Conservation (phyloP, 2,888 invertebrate species). For the Polietes domitor region DNA sequence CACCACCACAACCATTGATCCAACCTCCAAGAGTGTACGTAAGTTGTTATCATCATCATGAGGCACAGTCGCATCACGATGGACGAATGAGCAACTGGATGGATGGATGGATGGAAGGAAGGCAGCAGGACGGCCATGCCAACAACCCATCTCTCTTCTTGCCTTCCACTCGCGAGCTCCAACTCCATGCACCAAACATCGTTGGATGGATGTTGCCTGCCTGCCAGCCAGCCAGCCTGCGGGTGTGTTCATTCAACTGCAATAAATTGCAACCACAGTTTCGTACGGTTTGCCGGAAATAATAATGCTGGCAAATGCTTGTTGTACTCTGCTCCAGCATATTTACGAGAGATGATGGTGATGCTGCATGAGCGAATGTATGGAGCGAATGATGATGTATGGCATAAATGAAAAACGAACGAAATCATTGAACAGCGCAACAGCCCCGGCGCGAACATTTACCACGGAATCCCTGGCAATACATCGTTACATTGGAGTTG, state of each 20-base stretch:
- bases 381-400: conserved; percentile 18
- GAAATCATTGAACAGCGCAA: neutral
- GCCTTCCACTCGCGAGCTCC: neutral
- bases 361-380: neutral
- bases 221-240: conserved; percentile 63
- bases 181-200: neutral
- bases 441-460: neutral
- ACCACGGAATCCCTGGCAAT: conserved; percentile 39
- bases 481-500: conserved; percentile 27
- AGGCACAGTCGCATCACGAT: neutral
- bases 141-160: neutral
- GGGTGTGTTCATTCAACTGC: conserved; percentile 78
- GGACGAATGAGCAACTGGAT: conserved; percentile 9
- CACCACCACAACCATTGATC: neutral
- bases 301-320: conserved; percentile 61
- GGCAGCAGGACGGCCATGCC: neutral
- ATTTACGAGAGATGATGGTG: conserved; percentile 16
- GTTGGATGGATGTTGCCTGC: neutral
- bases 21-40: neutral
- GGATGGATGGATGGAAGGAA: conserved; percentile 4
- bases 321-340: neutral
- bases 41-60: neutral
- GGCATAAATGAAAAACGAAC: conserved; percentile 5
- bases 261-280: conserved; percentile 74
- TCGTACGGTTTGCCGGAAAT: conserved; percentile 61